phyloP scores from a whole-genome alignment of 2,888 invertebrate genomes.

The Brachypterus glaber region DNA sequence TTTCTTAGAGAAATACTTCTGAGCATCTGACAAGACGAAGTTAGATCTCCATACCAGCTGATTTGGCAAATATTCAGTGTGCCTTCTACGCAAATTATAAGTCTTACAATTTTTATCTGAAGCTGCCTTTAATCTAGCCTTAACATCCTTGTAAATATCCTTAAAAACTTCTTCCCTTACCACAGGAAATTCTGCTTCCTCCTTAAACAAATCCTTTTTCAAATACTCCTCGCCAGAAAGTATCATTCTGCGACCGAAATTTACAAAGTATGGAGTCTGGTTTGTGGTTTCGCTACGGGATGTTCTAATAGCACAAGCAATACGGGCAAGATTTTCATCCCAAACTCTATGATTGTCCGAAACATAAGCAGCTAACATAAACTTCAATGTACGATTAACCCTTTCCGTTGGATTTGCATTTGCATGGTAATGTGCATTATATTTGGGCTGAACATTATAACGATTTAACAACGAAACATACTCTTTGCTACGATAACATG shows the following conservation, averaged over 20 bases:
- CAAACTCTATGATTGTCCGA: too few species aligned
- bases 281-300: too few species aligned
- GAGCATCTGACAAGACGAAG: slow-evolving; percentile 10
- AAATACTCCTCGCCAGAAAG: not conserved
- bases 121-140: slow-evolving; percentile 6
- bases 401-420: too few species aligned
- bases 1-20: slow-evolving; percentile 11
- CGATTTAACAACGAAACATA: too few species aligned
- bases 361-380: too few species aligned
- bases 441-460: too few species aligned
- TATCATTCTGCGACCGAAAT: slow-evolving; percentile 3
- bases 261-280: slow-evolving; percentile 4
- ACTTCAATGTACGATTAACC: too few species aligned
- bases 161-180: slow-evolving; percentile 3
- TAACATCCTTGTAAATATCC: slow-evolving; percentile 8
- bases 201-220: not conserved
- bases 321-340: too few species aligned
- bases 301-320: too few species aligned
- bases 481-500: too few species aligned
- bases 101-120: slow-evolving; percentile 1
- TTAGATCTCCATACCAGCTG: slow-evolving; percentile 8
- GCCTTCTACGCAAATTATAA: slow-evolving; percentile 10
- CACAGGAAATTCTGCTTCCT: slow-evolving; percentile 1
- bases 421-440: too few species aligned
- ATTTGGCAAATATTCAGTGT: slow-evolving; percentile 6